Evolutionary conservation across 2,888 invertebrate species (phyloP).

Genomic region (Erebia ligea): DNA sequence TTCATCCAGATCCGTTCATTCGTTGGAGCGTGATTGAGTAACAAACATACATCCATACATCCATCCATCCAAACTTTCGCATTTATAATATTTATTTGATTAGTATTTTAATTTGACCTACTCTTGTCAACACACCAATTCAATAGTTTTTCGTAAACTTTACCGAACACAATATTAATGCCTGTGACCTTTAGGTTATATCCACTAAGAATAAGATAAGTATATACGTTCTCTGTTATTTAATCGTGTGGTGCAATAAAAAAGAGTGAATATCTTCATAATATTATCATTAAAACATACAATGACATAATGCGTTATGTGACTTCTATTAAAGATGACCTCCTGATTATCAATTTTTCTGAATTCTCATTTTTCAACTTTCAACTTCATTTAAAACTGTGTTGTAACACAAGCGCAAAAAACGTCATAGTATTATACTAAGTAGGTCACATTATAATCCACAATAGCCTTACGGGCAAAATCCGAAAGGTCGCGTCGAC

Average conservation of each 20-base stretch:
- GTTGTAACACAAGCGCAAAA: no score
- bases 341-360: not conserved
- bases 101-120: constrained; percentile 8
- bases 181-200: constrained; percentile 17
- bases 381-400: no score
- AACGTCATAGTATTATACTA: no score
- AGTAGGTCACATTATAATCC: no score
- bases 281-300: not conserved
- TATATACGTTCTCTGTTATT: constrained; percentile 7
- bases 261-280: not conserved
- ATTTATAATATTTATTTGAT: no score
- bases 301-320: not conserved
- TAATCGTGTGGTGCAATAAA: constrained; percentile 11
- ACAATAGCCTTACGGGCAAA: no score
- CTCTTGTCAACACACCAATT: constrained; percentile 13
- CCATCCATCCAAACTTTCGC: no score
- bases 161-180: constrained; percentile 20
- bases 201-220: not conserved
- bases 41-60: no score
- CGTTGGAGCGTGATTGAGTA: no score
- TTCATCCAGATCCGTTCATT: no score
- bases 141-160: constrained; percentile 10
- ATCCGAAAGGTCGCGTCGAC: no score
- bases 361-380: not conserved
- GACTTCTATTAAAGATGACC: not conserved